phyloP scores from a whole-genome alignment of 2,888 invertebrate genomes.

The Orthosia incerta region DNA sequence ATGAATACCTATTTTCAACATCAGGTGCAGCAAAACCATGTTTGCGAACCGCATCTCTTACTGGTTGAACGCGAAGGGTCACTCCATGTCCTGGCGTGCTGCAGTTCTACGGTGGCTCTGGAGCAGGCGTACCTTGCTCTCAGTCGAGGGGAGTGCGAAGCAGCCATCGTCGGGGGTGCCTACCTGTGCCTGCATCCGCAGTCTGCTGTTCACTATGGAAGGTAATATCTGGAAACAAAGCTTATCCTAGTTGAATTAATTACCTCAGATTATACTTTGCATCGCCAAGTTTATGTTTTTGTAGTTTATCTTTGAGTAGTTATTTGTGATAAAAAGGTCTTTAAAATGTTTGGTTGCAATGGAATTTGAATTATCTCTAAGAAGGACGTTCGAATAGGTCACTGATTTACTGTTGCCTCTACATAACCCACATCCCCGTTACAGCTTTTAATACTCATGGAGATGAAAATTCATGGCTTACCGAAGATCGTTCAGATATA shows the following conservation, averaged over 20 bases:
- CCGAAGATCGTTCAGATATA: no score
- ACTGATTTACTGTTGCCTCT: no score
- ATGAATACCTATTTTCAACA: neutral
- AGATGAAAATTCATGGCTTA: neutral
- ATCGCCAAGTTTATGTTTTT: no score
- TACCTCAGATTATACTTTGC: no score
- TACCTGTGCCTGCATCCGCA: constrained; percentile 91
- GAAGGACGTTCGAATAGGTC: no score
- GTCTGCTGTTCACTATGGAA: constrained; percentile 75
- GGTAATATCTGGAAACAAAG: constrained; percentile 62
- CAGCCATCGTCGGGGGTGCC: constrained; percentile 92
- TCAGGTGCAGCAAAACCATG: constrained; percentile 74
- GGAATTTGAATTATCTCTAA: no score
- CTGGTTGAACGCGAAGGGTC: constrained; percentile 77
- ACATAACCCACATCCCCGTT: neutral
- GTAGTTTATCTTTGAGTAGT: no score
- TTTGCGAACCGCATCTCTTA: constrained; percentile 78
- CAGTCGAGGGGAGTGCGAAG: constrained; percentile 77
- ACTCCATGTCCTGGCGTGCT: constrained; percentile 76
- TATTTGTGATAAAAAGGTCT: no score
- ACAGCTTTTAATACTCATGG: neutral
- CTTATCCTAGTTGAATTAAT: no score
- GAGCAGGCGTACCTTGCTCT: constrained; percentile 79
- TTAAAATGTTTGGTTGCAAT: no score
- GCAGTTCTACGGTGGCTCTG: constrained; percentile 77